These are phyloP conservation scores for Andricus grossulariae DNA, from an alignment of 1,140 invertebrate species.

Conservation along the genomic window DNA sequence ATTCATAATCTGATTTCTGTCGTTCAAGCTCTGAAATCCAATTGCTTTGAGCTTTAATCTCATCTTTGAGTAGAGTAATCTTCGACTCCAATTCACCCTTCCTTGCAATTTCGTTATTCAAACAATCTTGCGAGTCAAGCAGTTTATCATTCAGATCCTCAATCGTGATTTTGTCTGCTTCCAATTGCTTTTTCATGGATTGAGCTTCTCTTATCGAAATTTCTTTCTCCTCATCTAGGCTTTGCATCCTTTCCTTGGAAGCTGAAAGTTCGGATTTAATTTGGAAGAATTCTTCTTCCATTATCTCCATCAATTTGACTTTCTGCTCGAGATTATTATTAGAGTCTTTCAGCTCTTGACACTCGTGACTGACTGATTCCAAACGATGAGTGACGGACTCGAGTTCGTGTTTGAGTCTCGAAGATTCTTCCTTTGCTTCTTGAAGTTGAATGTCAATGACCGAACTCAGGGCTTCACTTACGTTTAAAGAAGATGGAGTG, in stretches of 20 bases:
- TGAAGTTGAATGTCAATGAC: conserved; percentile 71
- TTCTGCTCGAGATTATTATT: conserved; percentile 51
- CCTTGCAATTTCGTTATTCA: neutral
- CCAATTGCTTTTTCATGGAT: conserved; percentile 31
- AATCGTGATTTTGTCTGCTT: neutral
- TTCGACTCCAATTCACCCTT: neutral
- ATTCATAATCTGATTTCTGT: conserved; percentile 28
- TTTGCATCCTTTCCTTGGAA: neutral
- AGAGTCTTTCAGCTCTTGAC: conserved; percentile 41
- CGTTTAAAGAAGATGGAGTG: conserved; percentile 50
- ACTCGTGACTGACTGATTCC: conserved; percentile 42
- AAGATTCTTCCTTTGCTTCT: conserved; percentile 66
- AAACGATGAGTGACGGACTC: conserved; percentile 40
- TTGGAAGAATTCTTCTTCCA: neutral
- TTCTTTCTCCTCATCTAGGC: conserved; percentile 38
- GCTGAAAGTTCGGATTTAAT: conserved; percentile 33
- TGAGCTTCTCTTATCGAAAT: conserved; percentile 17
- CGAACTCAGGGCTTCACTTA: conserved; percentile 67
- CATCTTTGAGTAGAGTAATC: conserved; percentile 9
- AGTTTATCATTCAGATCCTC: conserved; percentile 10
- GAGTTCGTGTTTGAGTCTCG: conserved; percentile 55
- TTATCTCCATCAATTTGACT: conserved; percentile 43
- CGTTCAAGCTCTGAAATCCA: neutral
- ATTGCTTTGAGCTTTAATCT: conserved; percentile 32
- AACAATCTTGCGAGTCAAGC: neutral